Conservation (phyloP, 2,888 invertebrate species). For the Metacarcinus magister region DNA sequence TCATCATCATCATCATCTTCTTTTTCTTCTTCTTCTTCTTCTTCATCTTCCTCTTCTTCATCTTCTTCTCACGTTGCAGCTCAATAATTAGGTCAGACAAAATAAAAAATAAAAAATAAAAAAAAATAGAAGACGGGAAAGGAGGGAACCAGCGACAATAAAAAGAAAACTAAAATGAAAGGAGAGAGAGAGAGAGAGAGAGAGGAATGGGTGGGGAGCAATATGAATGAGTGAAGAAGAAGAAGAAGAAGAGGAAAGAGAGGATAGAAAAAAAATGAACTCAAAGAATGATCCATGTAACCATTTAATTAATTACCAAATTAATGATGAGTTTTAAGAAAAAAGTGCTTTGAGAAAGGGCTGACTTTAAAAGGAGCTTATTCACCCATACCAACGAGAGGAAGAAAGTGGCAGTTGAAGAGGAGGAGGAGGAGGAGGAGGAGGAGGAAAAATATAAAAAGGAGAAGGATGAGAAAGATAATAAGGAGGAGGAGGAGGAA, state of each 20-base stretch:
- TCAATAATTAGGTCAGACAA: too few relatives aligned
- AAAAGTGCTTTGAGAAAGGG: not conserved
- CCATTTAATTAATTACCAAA: not conserved
- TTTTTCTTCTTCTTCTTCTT: too few relatives aligned
- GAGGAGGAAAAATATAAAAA: not conserved
- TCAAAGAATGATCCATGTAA: not conserved
- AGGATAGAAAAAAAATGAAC: not conserved
- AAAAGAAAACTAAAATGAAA: too few relatives aligned
- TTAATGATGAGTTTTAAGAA: not conserved
- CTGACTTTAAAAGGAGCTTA: not conserved
- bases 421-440: not conserved
- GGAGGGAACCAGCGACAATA: too few relatives aligned
- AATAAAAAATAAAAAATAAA: too few relatives aligned
- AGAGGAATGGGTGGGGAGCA: too few relatives aligned
- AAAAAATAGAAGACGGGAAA: too few relatives aligned
- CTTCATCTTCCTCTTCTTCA: too few relatives aligned
- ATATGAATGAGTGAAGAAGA: too few relatives aligned
- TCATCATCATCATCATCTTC: too few relatives aligned
- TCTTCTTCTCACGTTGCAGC: too few relatives aligned
- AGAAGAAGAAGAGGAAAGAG: not conserved
- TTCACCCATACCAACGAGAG: not conserved
- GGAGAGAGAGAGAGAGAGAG: too few relatives aligned
- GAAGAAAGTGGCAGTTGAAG: not conserved
- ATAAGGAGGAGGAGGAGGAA: not conserved
- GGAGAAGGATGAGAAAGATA: not conserved